phyloP scores from a whole-genome alignment of 37 sponge, comb jelly and placozoan species.

The Aplysina aerophoba region DNA sequence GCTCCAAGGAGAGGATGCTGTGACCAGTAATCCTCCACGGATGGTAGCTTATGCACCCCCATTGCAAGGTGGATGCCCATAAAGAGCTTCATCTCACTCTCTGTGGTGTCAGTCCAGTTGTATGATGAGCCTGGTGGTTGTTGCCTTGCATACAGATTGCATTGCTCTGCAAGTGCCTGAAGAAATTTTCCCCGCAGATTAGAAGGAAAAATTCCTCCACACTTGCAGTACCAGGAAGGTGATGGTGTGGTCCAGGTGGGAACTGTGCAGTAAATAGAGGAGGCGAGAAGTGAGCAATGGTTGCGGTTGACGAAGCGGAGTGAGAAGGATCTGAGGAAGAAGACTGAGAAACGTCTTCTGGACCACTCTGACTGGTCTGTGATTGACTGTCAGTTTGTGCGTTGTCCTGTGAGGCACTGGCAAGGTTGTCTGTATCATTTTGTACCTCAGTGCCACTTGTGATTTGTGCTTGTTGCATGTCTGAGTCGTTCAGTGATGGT shows the following conservation, averaged over 20 bases:
- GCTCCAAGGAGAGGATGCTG: not conserved
- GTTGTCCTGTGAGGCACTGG: too few relatives aligned
- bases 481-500: too few relatives aligned
- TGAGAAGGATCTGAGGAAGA: not conserved
- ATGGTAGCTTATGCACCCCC: constrained; percentile 6
- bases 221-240: not conserved
- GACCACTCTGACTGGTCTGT: too few relatives aligned
- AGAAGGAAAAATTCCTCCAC: not conserved
- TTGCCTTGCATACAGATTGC: constrained; percentile 9
- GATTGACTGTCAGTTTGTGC: too few relatives aligned
- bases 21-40: not conserved
- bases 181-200: not conserved
- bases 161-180: not conserved
- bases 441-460: too few relatives aligned
- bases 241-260: not conserved
- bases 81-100: not conserved
- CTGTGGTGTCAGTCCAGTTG: not conserved
- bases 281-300: not conserved
- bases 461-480: too few relatives aligned
- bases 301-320: not conserved
- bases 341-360: too few relatives aligned
- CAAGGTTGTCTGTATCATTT: too few relatives aligned
- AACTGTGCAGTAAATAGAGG: not conserved
- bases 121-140: constrained; percentile 10
- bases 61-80: not conserved